Conservation (phyloP, 2,797 vertebrate species). For the Syngnathus acus region DNA sequence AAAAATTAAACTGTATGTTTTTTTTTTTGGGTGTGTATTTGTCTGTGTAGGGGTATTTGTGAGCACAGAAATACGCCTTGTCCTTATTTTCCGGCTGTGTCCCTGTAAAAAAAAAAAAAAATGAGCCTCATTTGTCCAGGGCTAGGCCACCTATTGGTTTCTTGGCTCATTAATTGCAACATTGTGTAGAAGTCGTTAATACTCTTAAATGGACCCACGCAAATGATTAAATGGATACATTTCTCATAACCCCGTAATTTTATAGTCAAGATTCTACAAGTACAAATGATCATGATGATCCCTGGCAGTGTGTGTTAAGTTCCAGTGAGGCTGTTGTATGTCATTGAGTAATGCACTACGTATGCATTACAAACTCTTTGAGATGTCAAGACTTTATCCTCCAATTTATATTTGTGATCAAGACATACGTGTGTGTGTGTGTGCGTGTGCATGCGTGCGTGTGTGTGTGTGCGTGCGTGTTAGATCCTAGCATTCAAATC, state of each 20-base stretch:
- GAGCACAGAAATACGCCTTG: conserved; percentile 3
- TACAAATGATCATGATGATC: not conserved
- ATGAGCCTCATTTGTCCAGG: conserved; percentile 68
- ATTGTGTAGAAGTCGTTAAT: conserved; percentile 79
- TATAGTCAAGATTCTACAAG: conserved; percentile 1
- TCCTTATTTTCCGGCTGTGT: conserved; percentile 55
- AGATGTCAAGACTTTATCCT: conserved; percentile 29
- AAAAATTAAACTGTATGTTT: conserved; percentile 16
- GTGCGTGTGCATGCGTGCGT: conserved; percentile 8
- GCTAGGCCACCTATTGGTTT: conserved; percentile 66
- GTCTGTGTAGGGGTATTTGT: not conserved
- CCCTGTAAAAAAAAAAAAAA: conserved; percentile 44
- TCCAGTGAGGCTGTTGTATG: conserved; percentile 4
- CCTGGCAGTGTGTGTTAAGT: too few species aligned
- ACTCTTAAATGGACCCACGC: conserved; percentile 69
- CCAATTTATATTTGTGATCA: conserved; percentile 19
- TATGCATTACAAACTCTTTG: conserved; percentile 12
- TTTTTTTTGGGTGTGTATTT: not conserved
- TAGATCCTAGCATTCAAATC: conserved; percentile 52
- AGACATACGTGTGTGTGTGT: conserved; percentile 30
- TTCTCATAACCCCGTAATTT: conserved; percentile 42
- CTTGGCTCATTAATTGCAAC: conserved; percentile 76
- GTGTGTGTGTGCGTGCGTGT: conserved; percentile 5
- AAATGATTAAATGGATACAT: conserved; percentile 72
- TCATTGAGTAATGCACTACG: not conserved